phyloP scores from a whole-genome alignment of 23 tunicate genomes.

The Trididemnum nubilum region DNA sequence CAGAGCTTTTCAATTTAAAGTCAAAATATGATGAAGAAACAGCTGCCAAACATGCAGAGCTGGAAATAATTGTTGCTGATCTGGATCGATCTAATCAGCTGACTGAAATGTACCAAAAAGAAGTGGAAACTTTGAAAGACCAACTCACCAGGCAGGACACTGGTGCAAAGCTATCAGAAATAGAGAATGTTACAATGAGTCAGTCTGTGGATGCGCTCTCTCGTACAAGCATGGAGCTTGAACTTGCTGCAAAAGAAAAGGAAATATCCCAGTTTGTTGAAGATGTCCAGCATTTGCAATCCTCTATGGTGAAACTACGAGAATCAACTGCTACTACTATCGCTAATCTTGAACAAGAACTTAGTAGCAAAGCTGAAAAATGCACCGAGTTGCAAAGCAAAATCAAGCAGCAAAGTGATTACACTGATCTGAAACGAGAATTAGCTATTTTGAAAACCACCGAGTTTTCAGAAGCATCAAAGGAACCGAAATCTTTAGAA shows the following conservation, averaged over 20 bases:
- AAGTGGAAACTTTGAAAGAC: slow-evolving; percentile 71
- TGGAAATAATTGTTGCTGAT: slow-evolving; percentile 83
- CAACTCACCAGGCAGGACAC: slow-evolving; percentile 9
- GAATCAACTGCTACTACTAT: slow-evolving; percentile 69
- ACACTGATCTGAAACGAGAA: slow-evolving; percentile 77
- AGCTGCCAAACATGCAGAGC: slow-evolving; percentile 91
- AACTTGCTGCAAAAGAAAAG: slow-evolving; percentile 85
- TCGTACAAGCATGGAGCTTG: slow-evolving; percentile 68
- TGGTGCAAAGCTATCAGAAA: not conserved
- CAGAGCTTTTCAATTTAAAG: slow-evolving; percentile 85
- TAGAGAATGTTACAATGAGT: slow-evolving; percentile 3
- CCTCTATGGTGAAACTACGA: slow-evolving; percentile 61
- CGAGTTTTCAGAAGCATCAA: slow-evolving; percentile 47
- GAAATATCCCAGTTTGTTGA: slow-evolving; percentile 94
- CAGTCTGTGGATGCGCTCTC: slow-evolving; percentile 64
- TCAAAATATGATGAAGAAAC: slow-evolving; percentile 85
- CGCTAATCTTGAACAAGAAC: slow-evolving; percentile 78
- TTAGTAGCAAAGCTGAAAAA: slow-evolving; percentile 18
- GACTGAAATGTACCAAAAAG: slow-evolving; percentile 58
- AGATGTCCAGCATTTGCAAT: slow-evolving; percentile 82
- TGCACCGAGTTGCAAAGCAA: slow-evolving; percentile 32
- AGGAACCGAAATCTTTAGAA: slow-evolving; percentile 66
- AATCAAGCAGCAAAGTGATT: slow-evolving; percentile 54
- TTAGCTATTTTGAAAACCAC: slow-evolving; percentile 82
- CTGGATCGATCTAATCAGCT: slow-evolving; percentile 83